Conservation (phyloP, 1,140 invertebrate species). For the Drosophila ironensis region DNA sequence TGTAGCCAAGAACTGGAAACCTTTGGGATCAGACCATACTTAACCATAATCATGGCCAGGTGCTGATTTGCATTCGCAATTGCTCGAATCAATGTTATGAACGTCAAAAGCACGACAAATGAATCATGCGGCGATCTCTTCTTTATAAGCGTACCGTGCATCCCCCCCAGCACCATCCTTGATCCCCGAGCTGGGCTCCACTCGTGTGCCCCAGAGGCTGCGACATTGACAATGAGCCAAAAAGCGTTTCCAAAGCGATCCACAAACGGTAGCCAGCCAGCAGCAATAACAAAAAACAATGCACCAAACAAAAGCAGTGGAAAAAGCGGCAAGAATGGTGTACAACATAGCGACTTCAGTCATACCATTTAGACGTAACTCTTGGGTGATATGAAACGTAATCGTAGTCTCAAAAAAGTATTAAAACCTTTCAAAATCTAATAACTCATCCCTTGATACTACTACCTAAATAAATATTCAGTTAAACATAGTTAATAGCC, state of each 20-base stretch:
- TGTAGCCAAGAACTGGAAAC: slow-evolving; percentile 19
- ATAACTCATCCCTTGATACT: no score
- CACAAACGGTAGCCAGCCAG: slow-evolving; percentile 67
- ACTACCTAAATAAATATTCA: no score
- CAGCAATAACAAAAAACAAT: slow-evolving; percentile 54
- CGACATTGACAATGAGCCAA: slow-evolving; percentile 80
- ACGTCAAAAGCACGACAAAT: slow-evolving; percentile 71
- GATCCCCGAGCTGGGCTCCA: not conserved
- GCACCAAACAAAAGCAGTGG: slow-evolving; percentile 30
- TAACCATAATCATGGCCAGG: slow-evolving; percentile 51
- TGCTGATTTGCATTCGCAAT: slow-evolving; percentile 44
- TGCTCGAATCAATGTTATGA: slow-evolving; percentile 41
- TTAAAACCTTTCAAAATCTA: no score
- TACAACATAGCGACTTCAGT: not conserved
- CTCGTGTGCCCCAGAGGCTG: slow-evolving; percentile 53
- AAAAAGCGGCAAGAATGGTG: slow-evolving; percentile 6
- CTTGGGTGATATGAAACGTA: no score
- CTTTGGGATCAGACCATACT: slow-evolving; percentile 50
- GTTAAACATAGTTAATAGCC: no score
- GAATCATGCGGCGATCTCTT: slow-evolving; percentile 63
- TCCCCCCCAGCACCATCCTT: not conserved
- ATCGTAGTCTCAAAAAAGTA: no score
- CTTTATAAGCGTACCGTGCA: slow-evolving; percentile 25
- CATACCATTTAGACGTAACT: slow-evolving; percentile 7
- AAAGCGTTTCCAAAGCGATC: slow-evolving; percentile 58